These are phyloP conservation scores for Drosophila suzukii DNA, from an alignment of 1,140 invertebrate genomes.

Conservation along the genomic window DNA sequence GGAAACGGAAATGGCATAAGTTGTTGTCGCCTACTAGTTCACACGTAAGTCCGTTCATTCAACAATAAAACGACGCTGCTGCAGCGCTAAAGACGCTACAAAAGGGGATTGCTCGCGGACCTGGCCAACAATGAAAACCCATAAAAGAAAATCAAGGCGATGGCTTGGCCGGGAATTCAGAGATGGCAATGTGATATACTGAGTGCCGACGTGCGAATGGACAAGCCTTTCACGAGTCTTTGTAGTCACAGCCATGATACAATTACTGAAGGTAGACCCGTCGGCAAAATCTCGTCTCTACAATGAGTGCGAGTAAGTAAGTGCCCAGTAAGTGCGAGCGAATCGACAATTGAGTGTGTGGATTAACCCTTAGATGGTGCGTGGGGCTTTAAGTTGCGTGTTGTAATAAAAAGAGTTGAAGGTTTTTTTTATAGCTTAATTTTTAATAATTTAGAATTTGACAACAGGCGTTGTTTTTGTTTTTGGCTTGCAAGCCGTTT, in stretches of 20 bases:
- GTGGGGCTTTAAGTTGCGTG: too few relatives aligned
- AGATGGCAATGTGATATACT: constrained; percentile 38
- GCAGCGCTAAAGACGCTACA: constrained; percentile 31
- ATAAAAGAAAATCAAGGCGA: constrained; percentile 53
- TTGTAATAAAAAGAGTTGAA: too few relatives aligned
- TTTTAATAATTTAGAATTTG: too few relatives aligned
- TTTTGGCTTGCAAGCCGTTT: too few relatives aligned
- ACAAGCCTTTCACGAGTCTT: neutral
- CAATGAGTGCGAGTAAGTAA: too few relatives aligned
- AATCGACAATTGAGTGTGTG: too few relatives aligned
- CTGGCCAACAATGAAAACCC: constrained; percentile 54
- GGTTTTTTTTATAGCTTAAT: too few relatives aligned
- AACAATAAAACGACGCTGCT: constrained; percentile 69
- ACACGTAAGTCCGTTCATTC: constrained; percentile 79
- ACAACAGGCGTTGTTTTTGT: too few relatives aligned
- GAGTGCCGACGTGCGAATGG: neutral
- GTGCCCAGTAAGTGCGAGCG: too few relatives aligned
- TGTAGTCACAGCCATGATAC: neutral
- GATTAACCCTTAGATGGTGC: too few relatives aligned
- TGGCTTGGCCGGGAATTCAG: constrained; percentile 19
- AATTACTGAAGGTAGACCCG: too few relatives aligned
- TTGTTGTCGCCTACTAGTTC: constrained; percentile 81
- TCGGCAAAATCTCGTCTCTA: too few relatives aligned
- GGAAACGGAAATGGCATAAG: constrained; percentile 82
- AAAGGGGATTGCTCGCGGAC: constrained; percentile 8